phyloP scores from a whole-genome alignment of 2,797 vertebrate species.

The Apodemus agrarius region DNA sequence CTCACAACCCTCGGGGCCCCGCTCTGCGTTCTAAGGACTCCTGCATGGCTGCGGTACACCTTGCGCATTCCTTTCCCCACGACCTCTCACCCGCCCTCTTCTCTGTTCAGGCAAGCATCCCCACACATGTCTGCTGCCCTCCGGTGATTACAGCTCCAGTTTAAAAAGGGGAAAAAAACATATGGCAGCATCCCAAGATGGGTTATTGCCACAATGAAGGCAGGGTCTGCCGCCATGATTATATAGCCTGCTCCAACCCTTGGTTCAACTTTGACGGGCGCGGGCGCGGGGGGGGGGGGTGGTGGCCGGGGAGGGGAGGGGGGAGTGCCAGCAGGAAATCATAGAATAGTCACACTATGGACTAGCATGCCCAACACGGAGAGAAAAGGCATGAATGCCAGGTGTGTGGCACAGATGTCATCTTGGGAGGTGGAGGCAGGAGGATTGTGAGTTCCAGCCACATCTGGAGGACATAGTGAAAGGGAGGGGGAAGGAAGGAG shows the following conservation, averaged over 20 bases:
- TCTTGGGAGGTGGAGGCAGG: neutral
- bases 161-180: neutral
- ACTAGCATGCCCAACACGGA: neutral
- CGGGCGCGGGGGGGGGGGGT: too few relatives aligned
- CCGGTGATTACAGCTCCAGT: neutral
- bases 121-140: neutral
- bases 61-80: neutral
- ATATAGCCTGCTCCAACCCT: neutral
- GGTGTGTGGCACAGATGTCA: neutral
- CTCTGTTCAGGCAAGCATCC: neutral
- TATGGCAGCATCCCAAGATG: neutral
- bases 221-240: neutral
- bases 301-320: rapidly evolving
- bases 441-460: neutral
- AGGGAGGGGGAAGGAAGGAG: too few relatives aligned
- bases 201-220: neutral
- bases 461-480: neutral
- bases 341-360: neutral
- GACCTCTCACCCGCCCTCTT: neutral
- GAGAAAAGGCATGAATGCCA: too few relatives aligned
- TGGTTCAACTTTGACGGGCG: neutral
- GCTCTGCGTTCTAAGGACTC: neutral
- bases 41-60: neutral
- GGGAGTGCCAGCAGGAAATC: neutral
- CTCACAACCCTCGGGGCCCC: neutral